Percentiles rank a stretch among this genome's conserved stretches.
phyloP scores from a whole-genome alignment of 2,797 vertebrate species.

The Fringilla coelebs region DNA sequence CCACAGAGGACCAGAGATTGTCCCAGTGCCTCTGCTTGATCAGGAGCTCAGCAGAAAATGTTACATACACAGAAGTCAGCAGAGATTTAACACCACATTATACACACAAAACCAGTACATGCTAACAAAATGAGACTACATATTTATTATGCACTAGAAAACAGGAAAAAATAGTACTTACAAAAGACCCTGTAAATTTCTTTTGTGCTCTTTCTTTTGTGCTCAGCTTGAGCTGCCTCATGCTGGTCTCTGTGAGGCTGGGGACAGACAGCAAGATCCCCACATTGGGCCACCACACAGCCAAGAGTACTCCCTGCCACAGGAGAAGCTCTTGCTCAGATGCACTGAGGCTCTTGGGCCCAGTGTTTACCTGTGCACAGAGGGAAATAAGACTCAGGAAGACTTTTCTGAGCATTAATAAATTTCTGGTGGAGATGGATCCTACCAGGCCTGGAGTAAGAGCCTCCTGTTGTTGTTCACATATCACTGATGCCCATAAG shows the following conservation, averaged over 20 bases:
- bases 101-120: neutral
- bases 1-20: neutral
- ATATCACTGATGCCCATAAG: neutral
- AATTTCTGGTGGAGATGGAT: neutral
- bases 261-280: neutral
- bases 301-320: neutral
- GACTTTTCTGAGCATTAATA: neutral
- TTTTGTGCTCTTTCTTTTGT: neutral
- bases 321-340: neutral
- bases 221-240: neutral
- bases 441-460: neutral
- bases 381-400: neutral
- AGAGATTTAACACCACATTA: neutral
- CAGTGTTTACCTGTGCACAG: neutral
- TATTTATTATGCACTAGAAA: neutral
- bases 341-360: neutral
- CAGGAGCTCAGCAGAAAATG: neutral
- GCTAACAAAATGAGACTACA: neutral
- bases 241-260: neutral
- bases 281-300: accelerated
- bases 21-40: neutral
- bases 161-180: neutral
- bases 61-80: neutral
- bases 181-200: neutral
- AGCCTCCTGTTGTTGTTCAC: neutral